Base-by-base conservation (phyloP, 2,797 vertebrate genomes). In the Atherinosoma microstoma region DNA sequence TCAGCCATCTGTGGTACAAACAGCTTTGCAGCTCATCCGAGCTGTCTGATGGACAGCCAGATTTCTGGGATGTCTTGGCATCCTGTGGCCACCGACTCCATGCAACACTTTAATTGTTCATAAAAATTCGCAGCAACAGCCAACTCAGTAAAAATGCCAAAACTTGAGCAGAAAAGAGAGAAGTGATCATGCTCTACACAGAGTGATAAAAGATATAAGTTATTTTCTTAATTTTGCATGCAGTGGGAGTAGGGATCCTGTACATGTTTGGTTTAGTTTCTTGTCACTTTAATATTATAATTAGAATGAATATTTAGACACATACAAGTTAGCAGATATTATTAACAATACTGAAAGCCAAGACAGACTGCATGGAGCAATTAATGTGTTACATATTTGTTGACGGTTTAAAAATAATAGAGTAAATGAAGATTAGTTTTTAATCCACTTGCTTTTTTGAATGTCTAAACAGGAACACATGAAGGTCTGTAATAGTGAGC, bases 1-100 rank as follows among this genome's bases (percentile, higher is more conserved):
- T 94, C 93, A 92, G 90, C 94, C 94, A 94, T 94, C 94, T 94
- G 94, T 91, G 91, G 86, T 87, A 91, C 86, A 91, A 94, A 92
- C 87, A 86, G 91, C 90, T 88, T 81, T 87, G 88, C 84, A 77
- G 89, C 88, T 89, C 85, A 80, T 92, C 83, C 79, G 81, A 38
- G 79, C 80, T 79, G 78, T 92, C 88, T 91, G 82, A 93, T 90
- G 82, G 89, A 83, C 76, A 64, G 87, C 91, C 93, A 93, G 89
- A 86, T 85, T 87, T 87, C 85, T 58, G 84, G 78, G 79, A 79
- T 63, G 81, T 72, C 76, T 83, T 90, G 87, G 89, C 90, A 83
- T 75, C 77, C 76, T 53, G 78, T 34, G 71, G 81, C 82, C 80
- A 74, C 64, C 24, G n/a, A 77, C 84, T 88, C 82, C 27, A 64